Conservation (phyloP, 2,797 vertebrate genomes). For the Melanotaenia maccullochi region DNA sequence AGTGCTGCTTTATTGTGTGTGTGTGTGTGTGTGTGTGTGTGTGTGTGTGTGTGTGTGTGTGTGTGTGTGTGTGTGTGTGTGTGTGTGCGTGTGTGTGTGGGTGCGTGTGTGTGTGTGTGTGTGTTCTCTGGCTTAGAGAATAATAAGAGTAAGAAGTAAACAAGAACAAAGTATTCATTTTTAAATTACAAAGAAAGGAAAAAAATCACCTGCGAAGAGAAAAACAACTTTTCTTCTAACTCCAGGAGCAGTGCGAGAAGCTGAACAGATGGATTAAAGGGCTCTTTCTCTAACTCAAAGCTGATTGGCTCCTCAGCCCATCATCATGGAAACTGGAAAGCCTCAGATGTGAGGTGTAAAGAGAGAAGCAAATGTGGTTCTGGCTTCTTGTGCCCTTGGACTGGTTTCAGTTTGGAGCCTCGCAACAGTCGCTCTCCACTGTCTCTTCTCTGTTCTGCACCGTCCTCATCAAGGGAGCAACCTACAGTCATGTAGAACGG, state of each 20-base stretch:
- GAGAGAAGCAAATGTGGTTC: slow-evolving; percentile 13
- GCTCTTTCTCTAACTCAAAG: slow-evolving; percentile 24
- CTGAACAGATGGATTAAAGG: slow-evolving; percentile 9
- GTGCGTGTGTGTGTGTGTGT: too few species aligned
- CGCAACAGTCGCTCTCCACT: background rate
- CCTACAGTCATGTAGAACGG: slow-evolving; percentile 4
- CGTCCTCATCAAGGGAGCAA: background rate
- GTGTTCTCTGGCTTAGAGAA: too few species aligned
- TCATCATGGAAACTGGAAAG: slow-evolving; percentile 43
- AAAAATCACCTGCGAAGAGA: background rate
- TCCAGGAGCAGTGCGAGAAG: background rate
- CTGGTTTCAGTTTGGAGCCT: slow-evolving; percentile 1
- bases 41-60: too few species aligned
- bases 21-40: too few species aligned
- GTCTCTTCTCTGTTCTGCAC: slow-evolving; percentile 1
- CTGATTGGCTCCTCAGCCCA: background rate
- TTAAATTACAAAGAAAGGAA: background rate
- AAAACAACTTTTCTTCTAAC: background rate
- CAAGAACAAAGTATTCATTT: background rate
- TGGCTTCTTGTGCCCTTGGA: background rate
- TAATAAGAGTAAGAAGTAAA: too few species aligned
- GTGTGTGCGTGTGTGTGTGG: too few species aligned
- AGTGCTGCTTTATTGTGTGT: background rate
- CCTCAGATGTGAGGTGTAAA: slow-evolving; percentile 27
- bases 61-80: too few species aligned